Conservation (phyloP, 1,140 invertebrate genomes). For the Paracyclopina nana region DNA sequence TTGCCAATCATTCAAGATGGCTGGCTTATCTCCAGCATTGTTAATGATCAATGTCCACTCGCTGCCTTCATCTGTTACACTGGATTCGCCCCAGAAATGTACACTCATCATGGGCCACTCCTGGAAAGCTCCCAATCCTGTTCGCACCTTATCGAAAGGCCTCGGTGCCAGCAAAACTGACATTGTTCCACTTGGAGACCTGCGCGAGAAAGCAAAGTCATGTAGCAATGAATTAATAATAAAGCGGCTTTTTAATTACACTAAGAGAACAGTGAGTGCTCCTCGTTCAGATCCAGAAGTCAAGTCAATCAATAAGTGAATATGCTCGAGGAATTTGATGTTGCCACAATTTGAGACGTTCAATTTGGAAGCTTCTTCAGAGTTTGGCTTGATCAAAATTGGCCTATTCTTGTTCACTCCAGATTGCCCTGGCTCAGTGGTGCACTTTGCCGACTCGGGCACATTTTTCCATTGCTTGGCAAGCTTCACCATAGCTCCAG, state of each 20-base stretch:
- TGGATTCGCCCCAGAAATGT: slow-evolving; percentile 69
- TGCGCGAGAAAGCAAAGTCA: too few relatives aligned
- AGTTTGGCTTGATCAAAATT: slow-evolving; percentile 19
- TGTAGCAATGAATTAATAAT: too few relatives aligned
- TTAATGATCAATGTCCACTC: slow-evolving; percentile 1
- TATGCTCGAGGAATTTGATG: slow-evolving; percentile 27
- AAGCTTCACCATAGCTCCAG: slow-evolving; percentile 45
- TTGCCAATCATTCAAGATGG: slow-evolving; percentile 4
- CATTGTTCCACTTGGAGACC: slow-evolving; percentile 36
- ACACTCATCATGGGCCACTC: slow-evolving; percentile 76
- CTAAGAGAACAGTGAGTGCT: slow-evolving; percentile 21
- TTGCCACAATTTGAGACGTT: neutral
- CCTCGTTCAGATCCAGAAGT: slow-evolving; percentile 24
- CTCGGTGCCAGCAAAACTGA: slow-evolving; percentile 46
- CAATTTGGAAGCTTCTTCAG: neutral
- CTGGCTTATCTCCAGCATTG: neutral
- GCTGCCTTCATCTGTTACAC: neutral
- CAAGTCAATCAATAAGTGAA: slow-evolving; percentile 24
- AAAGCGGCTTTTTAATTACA: too few relatives aligned
- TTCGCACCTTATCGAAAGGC: slow-evolving; percentile 41
- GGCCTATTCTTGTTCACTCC: neutral
- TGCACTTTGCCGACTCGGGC: slow-evolving; percentile 36
- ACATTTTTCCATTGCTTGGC: slow-evolving; percentile 58
- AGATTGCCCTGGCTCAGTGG: neutral
- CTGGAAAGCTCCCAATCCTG: slow-evolving; percentile 38